Base-by-base conservation (phyloP, 1,140 invertebrate genomes). In the Euwallacea similis region DNA sequence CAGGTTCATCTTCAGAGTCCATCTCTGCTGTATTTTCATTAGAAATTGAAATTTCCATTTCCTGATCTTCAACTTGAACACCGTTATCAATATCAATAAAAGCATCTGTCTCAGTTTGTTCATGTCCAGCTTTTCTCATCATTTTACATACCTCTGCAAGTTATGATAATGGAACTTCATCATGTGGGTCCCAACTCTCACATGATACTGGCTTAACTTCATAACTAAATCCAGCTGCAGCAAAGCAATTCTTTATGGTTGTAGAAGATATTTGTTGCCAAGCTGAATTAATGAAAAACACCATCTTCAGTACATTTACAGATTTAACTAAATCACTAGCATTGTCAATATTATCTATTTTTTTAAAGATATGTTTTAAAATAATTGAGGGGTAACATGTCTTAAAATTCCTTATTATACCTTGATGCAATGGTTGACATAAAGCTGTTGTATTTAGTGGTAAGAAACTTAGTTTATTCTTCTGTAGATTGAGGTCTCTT, bases 341-440 rank as follows among this genome's bases (percentile, higher is more conserved):
- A 7, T 15, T 42, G 13, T 15, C 46, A 11, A 44, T 15, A 42
- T 2, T 53, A 9, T 58, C 60, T 2, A 71, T 56, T 62, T 68
- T 63, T 42, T 56, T 70, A 33, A 74, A 53, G 74, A 75, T n/a
- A n/a, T 75, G 62, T 59, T 75, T 76, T 47, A 79, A 64, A 61
- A 78, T 71, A 59, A 66, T 53, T 10, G 73, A 54, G 54, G 76
- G 61, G 58, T 81, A 81, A 59, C 69, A 75, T 46, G 56, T 53
- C 74, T 81, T 81, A 56, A 81, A 76, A 60, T 76, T 78, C 58
- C 77, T 75, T 59, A 85, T 86, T 47, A 86, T 80, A 11, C 82
- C 81, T 76, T 82, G 80, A 76, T 86, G 82, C 69, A 86, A 75
- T 53, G 83, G 83, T 74, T 86, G 83, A n/a, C 85, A 69, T 55